These are phyloP conservation scores for Pomacea canaliculata DNA, from an alignment of 2,888 invertebrate genomes.

Conservation along the genomic window DNA sequence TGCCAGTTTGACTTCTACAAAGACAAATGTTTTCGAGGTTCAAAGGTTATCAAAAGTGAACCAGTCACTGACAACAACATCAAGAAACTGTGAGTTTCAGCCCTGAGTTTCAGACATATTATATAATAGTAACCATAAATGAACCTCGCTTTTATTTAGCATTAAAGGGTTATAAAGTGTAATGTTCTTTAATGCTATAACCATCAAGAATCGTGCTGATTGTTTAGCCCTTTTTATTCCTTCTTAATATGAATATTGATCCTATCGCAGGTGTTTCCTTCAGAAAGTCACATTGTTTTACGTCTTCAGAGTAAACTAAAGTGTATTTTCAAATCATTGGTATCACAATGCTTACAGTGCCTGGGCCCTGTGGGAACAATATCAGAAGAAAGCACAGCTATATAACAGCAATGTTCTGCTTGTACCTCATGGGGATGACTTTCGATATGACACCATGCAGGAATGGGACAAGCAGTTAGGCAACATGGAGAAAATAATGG, in stretches of 20 bases:
- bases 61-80: constrained; percentile 87
- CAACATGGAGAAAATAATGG: constrained; percentile 65
- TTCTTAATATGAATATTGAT: too few relatives aligned
- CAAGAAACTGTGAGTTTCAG: constrained; percentile 77
- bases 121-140: too few relatives aligned
- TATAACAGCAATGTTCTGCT: constrained; percentile 62
- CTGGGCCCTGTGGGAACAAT: constrained; percentile 61
- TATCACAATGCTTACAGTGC: constrained; percentile 33
- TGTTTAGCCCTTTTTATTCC: too few relatives aligned
- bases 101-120: too few relatives aligned
- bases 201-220: too few relatives aligned
- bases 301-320: too few relatives aligned
- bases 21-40: constrained; percentile 85
- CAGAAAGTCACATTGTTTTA: too few relatives aligned
- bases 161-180: background rate
- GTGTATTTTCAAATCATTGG: too few relatives aligned
- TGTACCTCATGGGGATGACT: constrained; percentile 69
- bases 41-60: constrained; percentile 85
- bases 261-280: too few relatives aligned
- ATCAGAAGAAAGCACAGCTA: constrained; percentile 66
- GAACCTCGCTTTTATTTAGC: background rate
- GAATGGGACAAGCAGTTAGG: constrained; percentile 66
- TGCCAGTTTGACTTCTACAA: constrained; percentile 99
- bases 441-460: constrained; percentile 55
- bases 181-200: background rate